Evolutionary conservation across 2,888 invertebrate species (phyloP).

Genomic region (Aleiodes leptofemur): DNA sequence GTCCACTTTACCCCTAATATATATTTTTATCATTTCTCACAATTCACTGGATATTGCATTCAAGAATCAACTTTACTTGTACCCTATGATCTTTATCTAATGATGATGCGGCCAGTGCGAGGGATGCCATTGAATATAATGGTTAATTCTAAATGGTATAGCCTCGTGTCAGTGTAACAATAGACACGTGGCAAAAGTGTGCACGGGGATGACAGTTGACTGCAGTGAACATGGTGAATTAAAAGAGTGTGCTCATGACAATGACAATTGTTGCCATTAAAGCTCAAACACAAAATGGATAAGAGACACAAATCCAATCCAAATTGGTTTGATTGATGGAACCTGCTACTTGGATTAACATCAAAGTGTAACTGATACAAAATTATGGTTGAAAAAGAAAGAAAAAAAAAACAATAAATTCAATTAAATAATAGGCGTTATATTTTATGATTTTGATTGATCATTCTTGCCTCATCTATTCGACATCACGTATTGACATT

Average conservation of each 20-base stretch:
- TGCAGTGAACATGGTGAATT: conserved; percentile 41
- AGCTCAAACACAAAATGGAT: neutral
- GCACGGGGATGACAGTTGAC: conserved; percentile 53
- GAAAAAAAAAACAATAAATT: neutral
- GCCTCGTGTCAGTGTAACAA: conserved; percentile 30
- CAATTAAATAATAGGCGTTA: no score
- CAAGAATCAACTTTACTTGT: neutral
- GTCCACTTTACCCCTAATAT: no score
- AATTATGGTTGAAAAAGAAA: neutral
- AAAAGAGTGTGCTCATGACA: neutral
- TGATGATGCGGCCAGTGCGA: neutral
- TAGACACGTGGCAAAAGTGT: conserved; percentile 48
- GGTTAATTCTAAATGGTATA: conserved; percentile 19
- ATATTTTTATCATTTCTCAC: neutral
- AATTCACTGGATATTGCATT: neutral
- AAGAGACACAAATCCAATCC: conserved; percentile 13
- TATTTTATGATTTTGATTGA: conserved; percentile 17
- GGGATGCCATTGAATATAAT: conserved; percentile 10
- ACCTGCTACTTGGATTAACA: conserved; percentile 6
- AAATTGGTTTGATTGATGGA: conserved; percentile 32
- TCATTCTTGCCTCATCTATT: conserved; percentile 23
- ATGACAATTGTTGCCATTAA: conserved; percentile 12
- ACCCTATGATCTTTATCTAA: conserved; percentile 2
- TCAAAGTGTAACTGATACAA: no score
- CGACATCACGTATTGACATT: conserved; percentile 35